Percentiles rank a stretch among this genome's conserved stretches.
phyloP scores from a whole-genome alignment of 2,888 invertebrate genomes.

The Stenodera caucasica region DNA sequence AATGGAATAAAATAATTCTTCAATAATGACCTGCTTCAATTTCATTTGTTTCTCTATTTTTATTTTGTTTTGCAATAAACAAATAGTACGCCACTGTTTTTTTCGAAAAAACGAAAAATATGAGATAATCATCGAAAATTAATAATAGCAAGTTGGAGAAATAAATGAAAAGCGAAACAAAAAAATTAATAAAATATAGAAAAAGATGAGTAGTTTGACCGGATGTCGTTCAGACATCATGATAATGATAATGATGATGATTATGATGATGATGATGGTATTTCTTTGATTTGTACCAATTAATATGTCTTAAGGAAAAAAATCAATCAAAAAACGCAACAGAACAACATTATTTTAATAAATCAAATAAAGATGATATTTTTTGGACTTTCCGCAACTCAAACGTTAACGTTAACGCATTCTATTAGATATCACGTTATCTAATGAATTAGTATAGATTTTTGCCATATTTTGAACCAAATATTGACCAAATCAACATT shows the following conservation, averaged over 20 bases:
- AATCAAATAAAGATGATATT: too few species aligned
- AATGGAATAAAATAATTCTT: neutral
- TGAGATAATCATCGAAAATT: neutral
- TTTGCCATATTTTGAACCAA: too few species aligned
- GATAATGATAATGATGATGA: neutral
- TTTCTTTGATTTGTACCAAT: too few species aligned
- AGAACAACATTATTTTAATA: too few species aligned
- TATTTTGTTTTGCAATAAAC: neutral
- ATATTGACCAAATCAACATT: too few species aligned
- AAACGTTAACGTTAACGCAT: too few species aligned
- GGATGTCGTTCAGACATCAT: neutral
- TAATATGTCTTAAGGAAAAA: too few species aligned
- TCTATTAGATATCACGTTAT: too few species aligned
- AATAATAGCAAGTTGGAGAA: neutral
- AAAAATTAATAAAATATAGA: neutral
- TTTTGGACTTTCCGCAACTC: too few species aligned
- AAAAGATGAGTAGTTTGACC: neutral
- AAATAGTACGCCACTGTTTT: neutral
- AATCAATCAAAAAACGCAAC: too few species aligned
- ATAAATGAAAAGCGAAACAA: neutral
- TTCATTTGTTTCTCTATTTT: neutral
- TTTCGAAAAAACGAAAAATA: neutral
- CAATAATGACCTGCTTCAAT: slow-evolving; percentile 1
- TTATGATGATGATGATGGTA: too few species aligned
- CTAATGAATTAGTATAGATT: too few species aligned